Conservation (phyloP, 2,113 vertebrate genomes). For the Ictalurus punctatus region DNA sequence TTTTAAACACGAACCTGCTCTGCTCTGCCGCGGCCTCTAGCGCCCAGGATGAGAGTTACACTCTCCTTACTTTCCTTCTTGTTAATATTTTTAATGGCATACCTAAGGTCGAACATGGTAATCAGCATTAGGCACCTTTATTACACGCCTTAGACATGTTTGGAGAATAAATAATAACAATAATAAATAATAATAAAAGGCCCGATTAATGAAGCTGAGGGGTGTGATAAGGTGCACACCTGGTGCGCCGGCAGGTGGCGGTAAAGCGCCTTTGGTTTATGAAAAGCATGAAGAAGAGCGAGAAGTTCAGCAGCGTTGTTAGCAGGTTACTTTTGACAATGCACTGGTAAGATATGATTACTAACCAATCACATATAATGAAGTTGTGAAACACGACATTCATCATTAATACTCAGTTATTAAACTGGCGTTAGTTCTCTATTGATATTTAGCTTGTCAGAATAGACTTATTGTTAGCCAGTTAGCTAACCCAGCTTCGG, state of each 20-base stretch:
- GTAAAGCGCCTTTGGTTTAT: not conserved
- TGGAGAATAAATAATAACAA: not conserved
- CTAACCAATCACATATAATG: not conserved
- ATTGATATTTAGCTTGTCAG: not conserved
- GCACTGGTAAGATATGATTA: slow-evolving; percentile 41
- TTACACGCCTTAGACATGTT: not conserved
- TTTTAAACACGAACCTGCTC: not conserved
- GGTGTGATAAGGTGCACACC: not conserved
- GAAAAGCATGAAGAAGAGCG: not conserved
- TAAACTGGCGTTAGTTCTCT: not conserved
- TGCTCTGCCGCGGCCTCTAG: not conserved
- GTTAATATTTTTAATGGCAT: not conserved
- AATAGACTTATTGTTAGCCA: not conserved
- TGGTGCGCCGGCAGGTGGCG: slow-evolving; percentile 1
- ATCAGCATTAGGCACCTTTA: not conserved
- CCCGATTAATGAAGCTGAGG: not conserved
- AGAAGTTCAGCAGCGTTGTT: slow-evolving; percentile 26
- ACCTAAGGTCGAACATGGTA: not conserved
- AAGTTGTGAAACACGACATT: not conserved
- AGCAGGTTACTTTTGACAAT: slow-evolving; percentile 45
- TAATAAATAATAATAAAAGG: not conserved
- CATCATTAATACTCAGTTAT: not conserved
- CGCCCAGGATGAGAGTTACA: not conserved
- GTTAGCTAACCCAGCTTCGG: not conserved
- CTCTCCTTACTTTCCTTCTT: not conserved